Percentiles rank a stretch among this genome's conserved stretches.
Conservation (phyloP, 2,888 invertebrate genomes). For the Blera fallax region DNA sequence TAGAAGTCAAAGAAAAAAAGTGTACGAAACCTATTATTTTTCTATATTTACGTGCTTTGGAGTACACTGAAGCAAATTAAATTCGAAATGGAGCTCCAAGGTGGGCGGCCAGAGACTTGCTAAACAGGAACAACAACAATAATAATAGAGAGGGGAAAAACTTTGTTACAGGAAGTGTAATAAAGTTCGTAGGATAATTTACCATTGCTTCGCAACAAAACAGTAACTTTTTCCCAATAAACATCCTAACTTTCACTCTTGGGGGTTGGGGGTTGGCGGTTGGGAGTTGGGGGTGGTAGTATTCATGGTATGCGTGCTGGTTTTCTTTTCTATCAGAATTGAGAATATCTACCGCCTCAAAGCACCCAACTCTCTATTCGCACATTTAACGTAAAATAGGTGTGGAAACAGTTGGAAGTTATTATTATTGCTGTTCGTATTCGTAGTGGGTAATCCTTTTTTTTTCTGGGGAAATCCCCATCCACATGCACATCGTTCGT, state of each 20-base stretch:
- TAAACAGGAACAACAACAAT: not conserved
- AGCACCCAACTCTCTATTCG: not conserved
- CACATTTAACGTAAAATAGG: constrained; percentile 44
- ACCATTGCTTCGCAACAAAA: constrained; percentile 61
- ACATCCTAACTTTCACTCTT: constrained; percentile 31
- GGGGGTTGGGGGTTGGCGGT: no score
- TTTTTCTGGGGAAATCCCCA: not conserved
- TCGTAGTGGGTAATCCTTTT: constrained; percentile 39
- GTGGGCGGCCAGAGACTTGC: not conserved
- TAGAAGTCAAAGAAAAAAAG: constrained; percentile 51
- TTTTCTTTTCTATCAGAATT: not conserved
- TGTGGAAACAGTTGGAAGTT: constrained; percentile 55
- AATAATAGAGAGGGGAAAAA: constrained; percentile 6
- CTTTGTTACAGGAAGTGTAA: constrained; percentile 64
- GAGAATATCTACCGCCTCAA: not conserved
- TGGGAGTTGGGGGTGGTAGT: no score
- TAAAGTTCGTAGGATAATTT: constrained; percentile 70
- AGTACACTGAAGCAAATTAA: not conserved
- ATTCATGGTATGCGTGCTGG: not conserved
- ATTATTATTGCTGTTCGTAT: constrained; percentile 43
- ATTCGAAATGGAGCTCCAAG: not conserved
- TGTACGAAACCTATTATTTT: constrained; percentile 53
- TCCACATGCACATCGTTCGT: not conserved
- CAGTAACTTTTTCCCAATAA: constrained; percentile 64
- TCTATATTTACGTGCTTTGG: constrained; percentile 35